phyloP scores from a whole-genome alignment of 1,140 invertebrate genomes.

The Drosophila micromelanica region DNA sequence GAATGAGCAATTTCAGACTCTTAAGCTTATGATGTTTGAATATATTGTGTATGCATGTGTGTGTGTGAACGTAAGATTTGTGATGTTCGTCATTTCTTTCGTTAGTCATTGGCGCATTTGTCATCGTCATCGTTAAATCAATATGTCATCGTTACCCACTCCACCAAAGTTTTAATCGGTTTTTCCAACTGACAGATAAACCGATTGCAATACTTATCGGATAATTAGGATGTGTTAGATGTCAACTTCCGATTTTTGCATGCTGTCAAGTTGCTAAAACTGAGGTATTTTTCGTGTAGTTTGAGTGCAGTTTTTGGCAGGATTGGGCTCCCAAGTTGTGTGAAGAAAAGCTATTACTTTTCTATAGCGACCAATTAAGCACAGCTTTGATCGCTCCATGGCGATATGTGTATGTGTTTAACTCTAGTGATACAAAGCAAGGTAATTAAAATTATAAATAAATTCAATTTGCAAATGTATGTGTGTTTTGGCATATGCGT shows the following conservation, averaged over 20 bases:
- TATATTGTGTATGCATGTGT: constrained; percentile 18
- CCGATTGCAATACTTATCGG: constrained; percentile 2
- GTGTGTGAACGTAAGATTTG: constrained; percentile 4
- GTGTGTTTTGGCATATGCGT: neutral
- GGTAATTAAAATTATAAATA: constrained; percentile 19
- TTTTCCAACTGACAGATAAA: neutral
- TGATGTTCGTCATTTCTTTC: constrained; percentile 19
- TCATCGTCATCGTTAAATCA: neutral
- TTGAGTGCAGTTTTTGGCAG: neutral
- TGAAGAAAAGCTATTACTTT: neutral
- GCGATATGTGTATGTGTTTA: neutral
- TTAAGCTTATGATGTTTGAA: constrained; percentile 24
- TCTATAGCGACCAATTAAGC: too few relatives aligned
- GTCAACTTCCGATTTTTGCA: neutral
- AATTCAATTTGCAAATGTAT: neutral
- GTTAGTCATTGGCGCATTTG: constrained; percentile 26
- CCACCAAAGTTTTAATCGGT: neutral
- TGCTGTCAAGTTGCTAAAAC: neutral
- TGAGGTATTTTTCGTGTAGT: neutral
- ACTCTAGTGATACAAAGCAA: constrained; percentile 4
- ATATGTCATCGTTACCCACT: neutral
- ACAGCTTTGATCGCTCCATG: too few relatives aligned
- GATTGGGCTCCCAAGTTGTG: neutral
- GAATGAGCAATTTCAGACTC: constrained; percentile 6
- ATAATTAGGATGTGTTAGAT: neutral